Evolutionary conservation across 1,140 invertebrate genomes (phyloP), one percentile per base, ranked within the genome.

Genomic region (Streblospio benedicti): DNA sequence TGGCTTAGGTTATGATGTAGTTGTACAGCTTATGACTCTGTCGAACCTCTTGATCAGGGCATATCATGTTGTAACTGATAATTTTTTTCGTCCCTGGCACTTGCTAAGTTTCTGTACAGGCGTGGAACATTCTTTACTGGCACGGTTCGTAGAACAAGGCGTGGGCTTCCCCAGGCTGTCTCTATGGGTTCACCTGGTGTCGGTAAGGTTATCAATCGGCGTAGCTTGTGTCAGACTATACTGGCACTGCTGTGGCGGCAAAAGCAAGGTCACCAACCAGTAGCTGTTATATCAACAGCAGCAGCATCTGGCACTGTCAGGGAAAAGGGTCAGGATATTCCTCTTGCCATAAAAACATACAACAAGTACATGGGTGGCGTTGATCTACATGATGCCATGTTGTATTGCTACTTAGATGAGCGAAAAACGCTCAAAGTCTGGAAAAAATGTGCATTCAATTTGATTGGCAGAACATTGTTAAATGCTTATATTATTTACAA

Each of bases 51-150:
- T 45, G 18, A 45, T 20, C 43, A 45, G 25, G 43, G 43, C 18
- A 45, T 25, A 45, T 25, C 25, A 18, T 25, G 18, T 45, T 25
- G 12, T 45, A 18, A 45, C 25, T 45, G 43, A 45, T 25, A 45
- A 45, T 25, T 45, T 45, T 25, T 45, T 45, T 25, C 59, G 14
- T 55, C 54, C 31, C 58, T 52, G 12, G 25, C 25, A 23, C 38
- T 63, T 2, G 57, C 59, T 14, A 25, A 47, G 27, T 3, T 16
- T 27, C 38, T 62, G 25, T 31, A 18, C 25, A 20, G 27, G 0
- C 25, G 31, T 1, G 14, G 47, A 9, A 60, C 59, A 2, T 14
- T 54, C 5, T 51, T 56, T 32, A 60, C 57, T 44, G 61, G 61
- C 25, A 60, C 58, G 12, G 61, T 63, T 14, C 20, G 58, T 18